Evolutionary conservation across 2,888 invertebrate genomes (phyloP).

Genomic region (Parascotia fuliginaria): DNA sequence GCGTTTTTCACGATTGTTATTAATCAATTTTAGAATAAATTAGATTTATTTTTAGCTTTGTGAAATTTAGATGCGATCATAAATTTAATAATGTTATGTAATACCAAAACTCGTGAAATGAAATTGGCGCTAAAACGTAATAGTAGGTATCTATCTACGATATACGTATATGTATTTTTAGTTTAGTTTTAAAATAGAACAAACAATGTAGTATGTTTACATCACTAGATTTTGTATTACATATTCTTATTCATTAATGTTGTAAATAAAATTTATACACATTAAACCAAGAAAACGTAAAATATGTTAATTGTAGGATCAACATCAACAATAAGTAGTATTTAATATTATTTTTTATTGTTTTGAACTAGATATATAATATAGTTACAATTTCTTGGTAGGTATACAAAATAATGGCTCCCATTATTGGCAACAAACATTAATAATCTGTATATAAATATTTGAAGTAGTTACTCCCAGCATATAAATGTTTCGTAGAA

Average conservation of each 20-base stretch:
- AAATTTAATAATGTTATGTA: conserved; percentile 21
- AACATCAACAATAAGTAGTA: too few relatives aligned
- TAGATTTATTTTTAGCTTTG: conserved; percentile 12
- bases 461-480: conserved; percentile 16
- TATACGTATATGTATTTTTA: too few relatives aligned
- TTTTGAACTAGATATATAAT: too few relatives aligned
- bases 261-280: conserved; percentile 6
- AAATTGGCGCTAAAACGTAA: conserved; percentile 3
- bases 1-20: conserved; percentile 1
- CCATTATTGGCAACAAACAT: conserved; percentile 26
- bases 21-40: conserved; percentile 1
- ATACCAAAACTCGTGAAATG: conserved; percentile 33
- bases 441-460: conserved; percentile 31
- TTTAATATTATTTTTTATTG: neutral
- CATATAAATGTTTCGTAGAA: conserved; percentile 9
- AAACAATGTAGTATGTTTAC: too few relatives aligned
- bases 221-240: conserved; percentile 27
- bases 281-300: conserved; percentile 16
- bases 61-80: conserved; percentile 36
- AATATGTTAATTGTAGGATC: neutral
- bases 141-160: too few relatives aligned
- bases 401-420: conserved; percentile 29
- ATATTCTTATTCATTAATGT: conserved; percentile 3
- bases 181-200: too few relatives aligned
- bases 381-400: conserved; percentile 29